Percentiles rank a stretch among this genome's conserved stretches.
These are phyloP conservation scores for Nomada fucata DNA, from an alignment of 2,888 invertebrate species.

Conservation along the genomic window DNA sequence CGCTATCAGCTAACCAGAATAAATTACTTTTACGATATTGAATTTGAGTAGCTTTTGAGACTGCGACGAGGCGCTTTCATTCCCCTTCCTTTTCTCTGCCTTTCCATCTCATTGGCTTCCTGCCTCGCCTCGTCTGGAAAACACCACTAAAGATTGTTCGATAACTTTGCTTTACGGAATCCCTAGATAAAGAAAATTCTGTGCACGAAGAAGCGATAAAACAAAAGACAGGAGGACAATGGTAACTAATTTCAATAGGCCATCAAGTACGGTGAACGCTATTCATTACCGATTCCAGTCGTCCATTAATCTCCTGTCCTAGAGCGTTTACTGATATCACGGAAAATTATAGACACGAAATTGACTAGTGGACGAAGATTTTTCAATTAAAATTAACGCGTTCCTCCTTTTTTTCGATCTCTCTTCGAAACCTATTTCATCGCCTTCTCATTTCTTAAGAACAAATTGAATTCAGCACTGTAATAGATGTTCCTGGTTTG, in stretches of 20 bases:
- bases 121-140: not conserved
- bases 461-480: not conserved
- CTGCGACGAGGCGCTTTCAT: constrained; percentile 7
- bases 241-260: constrained; percentile 50
- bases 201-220: constrained; percentile 41
- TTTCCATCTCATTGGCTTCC: constrained; percentile 36
- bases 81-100: constrained; percentile 23
- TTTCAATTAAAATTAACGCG: not conserved
- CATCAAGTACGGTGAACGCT: constrained; percentile 35
- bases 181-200: constrained; percentile 44
- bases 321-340: constrained; percentile 32
- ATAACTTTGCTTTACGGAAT: constrained; percentile 35
- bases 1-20: constrained; percentile 4
- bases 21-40: constrained; percentile 39
- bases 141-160: constrained; percentile 44
- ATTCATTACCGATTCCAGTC: constrained; percentile 47
- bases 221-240: constrained; percentile 45
- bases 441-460: not conserved
- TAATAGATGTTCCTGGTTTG: too few relatives aligned
- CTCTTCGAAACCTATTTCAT: not conserved
- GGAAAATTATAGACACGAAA: not conserved
- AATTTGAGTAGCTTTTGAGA: constrained; percentile 38
- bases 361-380: not conserved
- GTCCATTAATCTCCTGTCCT: constrained; percentile 29
- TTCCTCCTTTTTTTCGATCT: too few relatives aligned